A percentile compares a stretch with the other conserved stretches of the same genome.
Conservation (phyloP, 2,113 vertebrate genomes). For the Macquaria australasica region DNA sequence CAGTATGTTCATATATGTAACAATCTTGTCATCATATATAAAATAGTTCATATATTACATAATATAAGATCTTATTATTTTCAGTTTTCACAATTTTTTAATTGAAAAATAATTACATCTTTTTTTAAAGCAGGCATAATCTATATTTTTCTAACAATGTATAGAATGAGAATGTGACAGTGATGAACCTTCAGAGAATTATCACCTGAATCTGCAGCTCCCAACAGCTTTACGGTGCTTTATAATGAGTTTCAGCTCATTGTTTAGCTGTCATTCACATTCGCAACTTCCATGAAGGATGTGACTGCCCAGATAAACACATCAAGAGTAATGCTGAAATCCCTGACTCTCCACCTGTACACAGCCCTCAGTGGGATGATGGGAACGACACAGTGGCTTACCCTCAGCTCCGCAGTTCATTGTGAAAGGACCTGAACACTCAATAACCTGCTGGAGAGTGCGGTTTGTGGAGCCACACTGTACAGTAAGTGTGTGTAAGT, state of each 20-base stretch:
- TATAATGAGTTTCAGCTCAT: too few species aligned
- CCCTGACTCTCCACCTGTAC: neutral
- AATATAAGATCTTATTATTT: neutral
- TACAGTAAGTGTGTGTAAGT: neutral
- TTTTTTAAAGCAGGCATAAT: neutral
- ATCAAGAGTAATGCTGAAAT: neutral
- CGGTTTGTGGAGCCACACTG: neutral
- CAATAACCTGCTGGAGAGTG: neutral
- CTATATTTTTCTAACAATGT: neutral
- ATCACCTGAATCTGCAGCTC: too few species aligned
- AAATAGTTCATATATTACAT: neutral
- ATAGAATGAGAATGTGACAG: too few species aligned
- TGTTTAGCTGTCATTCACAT: too few species aligned
- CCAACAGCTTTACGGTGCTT: too few species aligned
- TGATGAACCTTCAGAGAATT: too few species aligned
- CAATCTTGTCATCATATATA: neutral
- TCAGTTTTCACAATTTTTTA: neutral
- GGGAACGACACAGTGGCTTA: conserved; percentile 23
- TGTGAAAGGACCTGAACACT: conserved; percentile 13
- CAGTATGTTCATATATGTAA: neutral
- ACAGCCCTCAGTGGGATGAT: neutral
- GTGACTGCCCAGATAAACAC: conserved; percentile 1
- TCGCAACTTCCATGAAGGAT: neutral
- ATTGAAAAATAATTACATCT: neutral
- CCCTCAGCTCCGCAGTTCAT: neutral